Evolutionary conservation across 1,140 invertebrate genomes (phyloP).

Genomic region (Aphaenogaster floridana): DNA sequence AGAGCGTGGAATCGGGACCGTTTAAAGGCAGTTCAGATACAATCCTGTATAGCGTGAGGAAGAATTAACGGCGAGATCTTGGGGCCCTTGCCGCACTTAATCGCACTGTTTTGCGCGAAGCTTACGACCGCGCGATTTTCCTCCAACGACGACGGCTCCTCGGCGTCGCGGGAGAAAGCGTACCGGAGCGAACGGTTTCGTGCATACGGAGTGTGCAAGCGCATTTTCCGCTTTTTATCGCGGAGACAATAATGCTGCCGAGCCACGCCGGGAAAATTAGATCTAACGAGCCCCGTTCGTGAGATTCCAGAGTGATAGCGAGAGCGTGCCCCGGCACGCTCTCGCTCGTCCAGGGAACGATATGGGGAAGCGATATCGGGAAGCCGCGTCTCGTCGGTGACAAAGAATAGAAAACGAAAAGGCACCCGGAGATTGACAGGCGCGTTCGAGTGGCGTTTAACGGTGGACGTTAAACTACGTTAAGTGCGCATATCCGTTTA

Average conservation of each 20-base stretch:
- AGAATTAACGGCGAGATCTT: slow-evolving; percentile 13
- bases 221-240: slow-evolving; percentile 58
- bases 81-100: not conserved
- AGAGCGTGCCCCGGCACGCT: not conserved
- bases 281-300: not conserved
- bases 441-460: slow-evolving; percentile 1
- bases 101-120: slow-evolving; percentile 36
- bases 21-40: not conserved
- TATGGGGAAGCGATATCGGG: slow-evolving; percentile 5
- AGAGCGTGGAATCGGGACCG: not conserved
- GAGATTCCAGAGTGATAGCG: slow-evolving; percentile 37
- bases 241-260: slow-evolving; percentile 12
- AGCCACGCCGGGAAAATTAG: slow-evolving; percentile 10
- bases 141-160: not conserved
- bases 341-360: not conserved
- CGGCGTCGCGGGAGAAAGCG: slow-evolving; percentile 26
- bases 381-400: not conserved
- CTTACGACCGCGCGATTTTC: slow-evolving; percentile 44
- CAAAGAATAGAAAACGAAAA: slow-evolving; percentile 6
- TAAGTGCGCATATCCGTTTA: slow-evolving; percentile 52
- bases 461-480: slow-evolving; percentile 61
- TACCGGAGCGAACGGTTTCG: not conserved
- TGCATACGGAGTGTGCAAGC: not conserved
- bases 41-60: not conserved
- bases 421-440: not conserved